These are phyloP conservation scores for Onychostoma macrolepis DNA, from an alignment of 2,113 vertebrate genomes.

Conservation along the genomic window DNA sequence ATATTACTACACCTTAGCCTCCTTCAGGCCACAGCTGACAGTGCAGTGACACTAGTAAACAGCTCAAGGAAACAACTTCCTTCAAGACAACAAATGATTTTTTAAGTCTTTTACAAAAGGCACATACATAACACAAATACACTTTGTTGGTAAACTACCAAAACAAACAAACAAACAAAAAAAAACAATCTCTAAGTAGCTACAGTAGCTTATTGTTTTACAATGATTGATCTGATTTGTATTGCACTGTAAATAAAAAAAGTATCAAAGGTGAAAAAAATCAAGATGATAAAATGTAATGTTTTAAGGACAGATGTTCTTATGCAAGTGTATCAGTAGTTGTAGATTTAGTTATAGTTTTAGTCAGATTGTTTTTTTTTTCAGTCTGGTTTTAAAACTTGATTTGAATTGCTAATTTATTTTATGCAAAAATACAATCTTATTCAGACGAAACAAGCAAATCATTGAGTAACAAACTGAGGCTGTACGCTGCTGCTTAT, in stretches of 20 bases:
- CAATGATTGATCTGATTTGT: not conserved
- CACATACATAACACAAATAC: not conserved
- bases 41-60: not conserved
- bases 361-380: not conserved
- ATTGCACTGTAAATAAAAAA: not conserved
- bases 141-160: not conserved
- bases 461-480: constrained; percentile 28
- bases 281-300: not conserved
- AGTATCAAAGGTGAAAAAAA: not conserved
- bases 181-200: not conserved
- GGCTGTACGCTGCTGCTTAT: constrained; percentile 37
- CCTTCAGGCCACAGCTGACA: not conserved
- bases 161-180: no score
- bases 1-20: not conserved
- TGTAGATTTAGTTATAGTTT: not conserved
- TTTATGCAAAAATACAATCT: constrained; percentile 22
- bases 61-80: not conserved
- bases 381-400: not conserved
- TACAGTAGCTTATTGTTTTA: not conserved
- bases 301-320: not conserved
- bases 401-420: constrained; percentile 39
- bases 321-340: not conserved
- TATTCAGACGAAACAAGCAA: constrained; percentile 9
- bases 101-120: not conserved
- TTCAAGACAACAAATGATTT: not conserved